phyloP scores from a whole-genome alignment of 1,140 invertebrate genomes.

The Agrilus planipennis region DNA sequence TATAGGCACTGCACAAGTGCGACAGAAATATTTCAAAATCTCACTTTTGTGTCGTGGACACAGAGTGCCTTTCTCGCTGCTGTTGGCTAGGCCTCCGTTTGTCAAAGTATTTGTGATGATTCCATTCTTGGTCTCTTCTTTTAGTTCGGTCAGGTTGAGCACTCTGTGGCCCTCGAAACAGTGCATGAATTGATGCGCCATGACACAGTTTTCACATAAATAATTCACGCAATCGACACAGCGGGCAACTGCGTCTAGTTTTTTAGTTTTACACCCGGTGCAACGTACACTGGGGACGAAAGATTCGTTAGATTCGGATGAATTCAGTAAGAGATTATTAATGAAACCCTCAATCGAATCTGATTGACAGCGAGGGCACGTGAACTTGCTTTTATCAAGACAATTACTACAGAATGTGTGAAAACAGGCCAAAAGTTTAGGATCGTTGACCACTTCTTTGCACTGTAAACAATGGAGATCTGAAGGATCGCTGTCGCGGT shows the following conservation, averaged over 20 bases:
- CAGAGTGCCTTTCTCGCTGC: conserved; percentile 52
- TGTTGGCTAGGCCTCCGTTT: conserved; percentile 12
- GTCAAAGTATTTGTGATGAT: conserved; percentile 22
- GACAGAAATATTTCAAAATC: conserved; percentile 81
- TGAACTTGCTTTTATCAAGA: conserved; percentile 70
- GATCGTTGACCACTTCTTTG: conserved; percentile 59
- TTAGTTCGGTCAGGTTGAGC: conserved; percentile 58
- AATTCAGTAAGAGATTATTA: conserved; percentile 51
- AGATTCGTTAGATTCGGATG: conserved; percentile 33
- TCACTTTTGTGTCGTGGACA: conserved; percentile 80
- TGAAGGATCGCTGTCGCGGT: conserved; percentile 37
- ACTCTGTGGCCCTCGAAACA: conserved; percentile 95
- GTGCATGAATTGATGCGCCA: conserved; percentile 97
- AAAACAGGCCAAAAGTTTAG: conserved; percentile 68
- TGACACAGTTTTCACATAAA: conserved; percentile 91
- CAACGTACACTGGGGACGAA: conserved; percentile 48
- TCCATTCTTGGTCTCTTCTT: conserved; percentile 34
- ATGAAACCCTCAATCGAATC: conserved; percentile 55
- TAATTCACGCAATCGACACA: conserved; percentile 93
- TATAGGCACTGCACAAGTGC: conserved; percentile 76
- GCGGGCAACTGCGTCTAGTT: conserved; percentile 74
- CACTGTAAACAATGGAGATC: conserved; percentile 67
- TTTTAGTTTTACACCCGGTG: conserved; percentile 78
- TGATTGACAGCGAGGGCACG: conserved; percentile 68
- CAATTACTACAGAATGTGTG: conserved; percentile 74